phyloP scores from a whole-genome alignment of 1,140 invertebrate species.

The Conus ventricosus region DNA sequence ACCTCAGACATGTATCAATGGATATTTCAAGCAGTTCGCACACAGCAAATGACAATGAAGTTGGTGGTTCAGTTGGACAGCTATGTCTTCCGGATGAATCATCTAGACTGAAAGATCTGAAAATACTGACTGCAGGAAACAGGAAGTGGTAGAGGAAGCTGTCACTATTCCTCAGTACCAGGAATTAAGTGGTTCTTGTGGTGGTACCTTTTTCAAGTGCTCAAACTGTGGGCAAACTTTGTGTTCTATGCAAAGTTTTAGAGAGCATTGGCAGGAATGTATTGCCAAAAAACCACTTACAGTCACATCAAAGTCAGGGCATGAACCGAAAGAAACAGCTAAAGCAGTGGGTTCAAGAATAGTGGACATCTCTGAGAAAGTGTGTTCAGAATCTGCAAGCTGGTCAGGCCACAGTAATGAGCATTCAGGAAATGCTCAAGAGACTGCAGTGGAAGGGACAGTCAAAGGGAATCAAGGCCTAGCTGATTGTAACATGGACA shows the following conservation, averaged over 20 bases:
- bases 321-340: slow-evolving; percentile 3
- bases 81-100: too few species aligned
- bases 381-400: background rate
- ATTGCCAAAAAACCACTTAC: slow-evolving; percentile 31
- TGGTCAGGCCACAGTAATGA: background rate
- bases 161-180: slow-evolving; percentile 25
- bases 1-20: background rate
- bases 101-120: background rate
- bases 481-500: background rate
- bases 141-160: background rate
- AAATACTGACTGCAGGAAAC: background rate
- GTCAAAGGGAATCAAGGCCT: background rate
- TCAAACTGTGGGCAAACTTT: slow-evolving; percentile 44
- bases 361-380: background rate
- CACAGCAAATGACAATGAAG: background rate
- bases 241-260: slow-evolving; percentile 42
- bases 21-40: background rate
- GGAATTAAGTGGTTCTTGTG: slow-evolving; percentile 45
- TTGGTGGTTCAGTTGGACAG: background rate
- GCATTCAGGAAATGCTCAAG: background rate
- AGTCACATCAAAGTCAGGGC: background rate
- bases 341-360: background rate
- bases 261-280: slow-evolving; percentile 44
- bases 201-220: slow-evolving; percentile 47
- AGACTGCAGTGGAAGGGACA: background rate